A percentile compares a stretch with the other conserved stretches of the same genome.
These are phyloP conservation scores for Tiliacea aurago DNA, from an alignment of 2,888 invertebrate species.

Conservation along the genomic window DNA sequence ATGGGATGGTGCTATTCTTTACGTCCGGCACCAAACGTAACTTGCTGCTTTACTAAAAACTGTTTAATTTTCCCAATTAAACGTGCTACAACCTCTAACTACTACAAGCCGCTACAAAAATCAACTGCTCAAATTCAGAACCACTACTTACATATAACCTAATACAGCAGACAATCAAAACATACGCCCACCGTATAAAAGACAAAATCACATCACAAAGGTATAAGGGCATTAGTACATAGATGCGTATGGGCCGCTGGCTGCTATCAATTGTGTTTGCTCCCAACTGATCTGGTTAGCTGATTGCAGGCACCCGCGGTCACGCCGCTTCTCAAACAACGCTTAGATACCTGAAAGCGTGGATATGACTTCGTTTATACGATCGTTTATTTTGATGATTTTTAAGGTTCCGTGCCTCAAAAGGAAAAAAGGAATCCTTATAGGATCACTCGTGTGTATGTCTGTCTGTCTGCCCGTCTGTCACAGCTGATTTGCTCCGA, in stretches of 20 bases:
- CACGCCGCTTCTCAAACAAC: constrained; percentile 83
- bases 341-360: constrained; percentile 48
- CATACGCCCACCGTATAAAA: constrained; percentile 21
- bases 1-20: too few species aligned
- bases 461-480: too few species aligned
- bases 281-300: constrained; percentile 86
- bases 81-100: too few species aligned
- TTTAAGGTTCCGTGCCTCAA: too few species aligned
- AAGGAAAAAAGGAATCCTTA: too few species aligned
- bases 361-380: constrained; percentile 39
- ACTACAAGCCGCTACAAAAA: too few species aligned
- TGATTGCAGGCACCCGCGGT: constrained; percentile 85
- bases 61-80: too few species aligned
- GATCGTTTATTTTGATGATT: not conserved
- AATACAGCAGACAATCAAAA: not conserved
- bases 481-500: too few species aligned
- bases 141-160: too few species aligned
- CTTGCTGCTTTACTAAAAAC: too few species aligned
- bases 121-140: not conserved
- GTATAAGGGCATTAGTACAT: constrained; percentile 61
- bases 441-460: too few species aligned
- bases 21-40: too few species aligned
- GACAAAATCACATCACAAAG: constrained; percentile 31
- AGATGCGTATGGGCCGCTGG: constrained; percentile 59
- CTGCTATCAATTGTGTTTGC: constrained; percentile 86